Evolutionary conservation across 37 sponge, comb jelly and placozoan genomes (phyloP), one percentile per base, ranked within the genome.

Genomic region (Ianthella basta): DNA sequence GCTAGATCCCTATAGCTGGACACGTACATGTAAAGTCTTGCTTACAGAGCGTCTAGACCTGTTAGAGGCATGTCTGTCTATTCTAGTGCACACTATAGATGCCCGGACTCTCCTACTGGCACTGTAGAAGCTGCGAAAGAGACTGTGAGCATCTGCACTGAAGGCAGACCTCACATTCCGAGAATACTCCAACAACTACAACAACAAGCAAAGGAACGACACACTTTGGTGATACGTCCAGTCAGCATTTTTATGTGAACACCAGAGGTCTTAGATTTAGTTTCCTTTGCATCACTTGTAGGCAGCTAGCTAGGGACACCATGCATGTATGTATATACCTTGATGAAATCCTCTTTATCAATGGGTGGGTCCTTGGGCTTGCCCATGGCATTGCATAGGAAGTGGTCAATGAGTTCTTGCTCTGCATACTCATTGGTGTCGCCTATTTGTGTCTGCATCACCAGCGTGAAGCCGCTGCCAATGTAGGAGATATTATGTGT

Each of bases 61-160:
- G 82, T 56, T 41, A 55, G 18, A 32, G 86, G 83, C 33, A 90
- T 78, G 60, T 86, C 86, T 0, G 83, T 75, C 44, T 82, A n/a
- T n/a, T n/a, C n/a, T n/a, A n/a, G n/a, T 57, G 38, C 74, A 35
- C 30, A 81, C 40, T 81, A 64, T 54, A 23, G 86, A 86, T 33
- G 68, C 29, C 38, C 89, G 34, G 24, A 89, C 83, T 12, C 80
- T 73, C 56, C 90, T 57, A 37, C 86, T 90, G 68, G 86, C 86
- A 19, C 80, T 20, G 69, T 90, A 90, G 79, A 90, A 90, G 29
- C 73, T 34, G 33, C 63, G 55, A 55, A 90, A 80, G 24, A 90
- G 57, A 6, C 56, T 27, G 40, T 78, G 55, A 55, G 83, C 74
- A 0, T 41, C 83, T 34, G 38, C 33, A 6, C 35, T 13, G 14